A percentile compares a stretch with the other conserved stretches of the same genome.
Evolutionary conservation across 2,888 invertebrate species (phyloP).

Genomic region (Acronicta psi): DNA sequence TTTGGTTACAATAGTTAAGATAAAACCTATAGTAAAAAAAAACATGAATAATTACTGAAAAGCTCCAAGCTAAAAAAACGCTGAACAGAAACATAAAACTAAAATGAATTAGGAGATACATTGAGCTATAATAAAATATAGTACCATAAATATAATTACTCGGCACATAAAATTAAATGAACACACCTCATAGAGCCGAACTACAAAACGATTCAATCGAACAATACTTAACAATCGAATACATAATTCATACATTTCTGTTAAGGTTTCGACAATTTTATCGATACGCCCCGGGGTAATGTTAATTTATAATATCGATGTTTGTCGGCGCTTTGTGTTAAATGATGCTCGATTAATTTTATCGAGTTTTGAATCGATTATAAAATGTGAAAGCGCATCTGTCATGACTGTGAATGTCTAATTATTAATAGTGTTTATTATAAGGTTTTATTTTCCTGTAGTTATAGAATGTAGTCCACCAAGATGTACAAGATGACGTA

Average conservation of each 20-base stretch:
- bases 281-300: constrained; percentile 60
- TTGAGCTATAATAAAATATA: too few relatives aligned
- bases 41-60: too few relatives aligned
- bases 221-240: constrained; percentile 58
- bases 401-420: constrained; percentile 60
- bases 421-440: constrained; percentile 58
- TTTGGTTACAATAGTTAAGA: too few relatives aligned
- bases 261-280: constrained; percentile 64
- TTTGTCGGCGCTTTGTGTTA: constrained; percentile 61
- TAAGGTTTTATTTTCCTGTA: constrained; percentile 53
- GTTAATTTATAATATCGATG: constrained; percentile 62
- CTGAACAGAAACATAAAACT: too few relatives aligned
- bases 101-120: not conserved
- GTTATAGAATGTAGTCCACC: constrained; percentile 1
- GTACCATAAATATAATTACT: constrained; percentile 27
- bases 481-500: not conserved
- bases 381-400: constrained; percentile 68
- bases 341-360: constrained; percentile 67
- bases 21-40: too few relatives aligned
- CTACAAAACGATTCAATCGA: constrained; percentile 56
- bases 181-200: constrained; percentile 45
- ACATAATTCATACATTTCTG: constrained; percentile 62
- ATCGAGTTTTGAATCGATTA: constrained; percentile 57
- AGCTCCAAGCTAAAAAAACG: too few relatives aligned
- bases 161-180: constrained; percentile 41